Base-by-base conservation (phyloP, 1,140 invertebrate species). In the Periplaneta americana region DNA sequence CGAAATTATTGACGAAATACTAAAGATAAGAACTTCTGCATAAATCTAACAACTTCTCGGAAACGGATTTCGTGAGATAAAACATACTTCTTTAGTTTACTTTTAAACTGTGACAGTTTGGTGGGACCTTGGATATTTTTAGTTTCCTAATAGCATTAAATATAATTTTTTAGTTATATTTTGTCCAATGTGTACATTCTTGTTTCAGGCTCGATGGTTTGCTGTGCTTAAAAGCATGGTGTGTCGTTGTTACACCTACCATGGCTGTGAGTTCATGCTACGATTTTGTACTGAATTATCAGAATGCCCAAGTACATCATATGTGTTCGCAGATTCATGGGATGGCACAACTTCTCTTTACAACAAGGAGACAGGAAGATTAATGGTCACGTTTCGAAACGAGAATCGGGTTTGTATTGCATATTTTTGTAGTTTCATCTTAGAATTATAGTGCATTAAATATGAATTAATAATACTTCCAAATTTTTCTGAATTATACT, bases 301-400 rank as follows among this genome's bases (percentile, higher is more conserved):
- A 15, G 89, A 91, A 11, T 93, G 93, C 87, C 91, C 92, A 32
- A 90, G 89, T 4, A 90, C 92, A 34, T 90, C 91, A 82, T 88
- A 94, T 78, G 80, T 48, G 79, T 94, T 93, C 86, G 92, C 94
- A 22, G 93, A 94, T 83, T 94, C 94, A 86, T 92, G 91, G 84
- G 93, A 94, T 84, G 92, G 92, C 32, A 95, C 94, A 1, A 95
- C 93, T 22, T 94, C 93, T 80, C 87, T 95, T 33, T 94, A 92
- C 83, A 90, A 93, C 83, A 91, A 91, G 84, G 89, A 89, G 74
- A 92, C 90, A 78, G 91, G 91, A 81, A 92, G 92, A 83, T 88
- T 94, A 32, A 85, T 95, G 76, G 93, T 94, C 2, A 95, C 93
- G 79, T 94, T 95, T 88, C 90, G 93, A 37, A 94, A 94, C 88